Percentiles rank a stretch among this genome's conserved stretches.
Evolutionary conservation across 2,113 vertebrate species (phyloP).

Genomic region (Atherinomorus stipes): DNA sequence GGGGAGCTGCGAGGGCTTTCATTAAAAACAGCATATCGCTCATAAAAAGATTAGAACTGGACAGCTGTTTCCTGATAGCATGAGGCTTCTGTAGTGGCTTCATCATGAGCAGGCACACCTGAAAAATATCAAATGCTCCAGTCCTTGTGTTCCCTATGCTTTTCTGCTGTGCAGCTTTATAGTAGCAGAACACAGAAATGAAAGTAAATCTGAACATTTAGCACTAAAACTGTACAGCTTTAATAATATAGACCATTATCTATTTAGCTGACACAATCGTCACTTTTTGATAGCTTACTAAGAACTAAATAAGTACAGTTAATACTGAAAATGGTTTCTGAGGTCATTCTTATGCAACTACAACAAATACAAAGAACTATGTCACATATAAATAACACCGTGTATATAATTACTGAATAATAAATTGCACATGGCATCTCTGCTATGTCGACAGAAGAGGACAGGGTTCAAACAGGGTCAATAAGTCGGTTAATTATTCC

Average conservation of each 20-base stretch:
- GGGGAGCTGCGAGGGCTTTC: constrained; percentile 85
- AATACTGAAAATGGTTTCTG: not conserved
- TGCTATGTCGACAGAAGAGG: no score
- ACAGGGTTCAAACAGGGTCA: no score
- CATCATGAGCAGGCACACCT: constrained; percentile 75
- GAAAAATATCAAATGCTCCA: constrained; percentile 65
- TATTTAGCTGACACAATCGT: not conserved
- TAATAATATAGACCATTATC: not conserved
- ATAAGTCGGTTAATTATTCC: no score
- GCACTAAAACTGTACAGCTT: not conserved
- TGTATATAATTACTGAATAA: no score
- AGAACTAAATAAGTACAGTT: not conserved
- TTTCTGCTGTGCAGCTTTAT: constrained; percentile 20
- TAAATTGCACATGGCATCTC: no score
- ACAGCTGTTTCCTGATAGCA: constrained; percentile 81
- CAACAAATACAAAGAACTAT: no score
- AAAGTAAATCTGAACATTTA: not conserved
- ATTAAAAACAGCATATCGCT: constrained; percentile 87
- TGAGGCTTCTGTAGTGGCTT: constrained; percentile 77
- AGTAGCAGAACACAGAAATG: constrained; percentile 3
- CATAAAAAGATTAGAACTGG: constrained; percentile 87
- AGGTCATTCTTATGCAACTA: no score
- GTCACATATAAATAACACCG: no score
- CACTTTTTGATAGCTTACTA: not conserved
- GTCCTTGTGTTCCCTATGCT: constrained; percentile 21